A percentile compares a stretch with the other conserved stretches of the same genome.
phyloP scores from a whole-genome alignment of 2,888 invertebrate species.

The Ochropleura leucogaster region DNA sequence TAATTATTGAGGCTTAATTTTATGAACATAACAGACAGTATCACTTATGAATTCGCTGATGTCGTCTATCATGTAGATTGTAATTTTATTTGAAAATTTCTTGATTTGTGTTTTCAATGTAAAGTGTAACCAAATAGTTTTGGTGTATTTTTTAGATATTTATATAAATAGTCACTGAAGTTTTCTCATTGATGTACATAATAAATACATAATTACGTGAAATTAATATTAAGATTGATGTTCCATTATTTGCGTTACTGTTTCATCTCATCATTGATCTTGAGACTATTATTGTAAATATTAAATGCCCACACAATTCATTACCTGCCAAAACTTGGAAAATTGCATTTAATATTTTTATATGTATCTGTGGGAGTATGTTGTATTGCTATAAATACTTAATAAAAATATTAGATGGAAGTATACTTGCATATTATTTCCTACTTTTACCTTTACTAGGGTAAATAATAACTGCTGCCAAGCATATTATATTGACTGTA shows the following conservation, averaged over 20 bases:
- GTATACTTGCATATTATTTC: slow-evolving; percentile 65
- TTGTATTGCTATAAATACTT: slow-evolving; percentile 79
- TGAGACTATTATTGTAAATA: slow-evolving; percentile 80
- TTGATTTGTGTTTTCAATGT: slow-evolving; percentile 67
- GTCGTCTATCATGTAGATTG: slow-evolving; percentile 43
- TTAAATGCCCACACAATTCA: slow-evolving; percentile 83
- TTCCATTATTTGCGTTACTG: slow-evolving; percentile 73
- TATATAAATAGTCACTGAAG: slow-evolving; percentile 73
- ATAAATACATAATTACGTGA: slow-evolving; percentile 67
- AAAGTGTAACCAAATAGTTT: slow-evolving; percentile 75
- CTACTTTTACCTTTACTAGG: no score
- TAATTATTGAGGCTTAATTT: slow-evolving; percentile 83
- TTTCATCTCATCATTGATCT: slow-evolving; percentile 71
- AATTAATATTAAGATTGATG: slow-evolving; percentile 76
- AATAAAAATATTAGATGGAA: slow-evolving; percentile 90
- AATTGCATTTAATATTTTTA: slow-evolving; percentile 89
- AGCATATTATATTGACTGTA: background rate
- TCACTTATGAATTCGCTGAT: slow-evolving; percentile 66
- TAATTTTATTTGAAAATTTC: slow-evolving; percentile 57
- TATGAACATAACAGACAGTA: slow-evolving; percentile 65
- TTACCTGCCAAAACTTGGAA: slow-evolving; percentile 82
- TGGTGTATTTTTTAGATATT: slow-evolving; percentile 82
- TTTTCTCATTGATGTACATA: slow-evolving; percentile 80
- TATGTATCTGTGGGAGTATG: slow-evolving; percentile 80
- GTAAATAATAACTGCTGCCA: background rate